Percentiles rank a stretch among this genome's conserved stretches.
Evolutionary conservation across 2,888 invertebrate species (phyloP).

Genomic region (Conus canariensis): DNA sequence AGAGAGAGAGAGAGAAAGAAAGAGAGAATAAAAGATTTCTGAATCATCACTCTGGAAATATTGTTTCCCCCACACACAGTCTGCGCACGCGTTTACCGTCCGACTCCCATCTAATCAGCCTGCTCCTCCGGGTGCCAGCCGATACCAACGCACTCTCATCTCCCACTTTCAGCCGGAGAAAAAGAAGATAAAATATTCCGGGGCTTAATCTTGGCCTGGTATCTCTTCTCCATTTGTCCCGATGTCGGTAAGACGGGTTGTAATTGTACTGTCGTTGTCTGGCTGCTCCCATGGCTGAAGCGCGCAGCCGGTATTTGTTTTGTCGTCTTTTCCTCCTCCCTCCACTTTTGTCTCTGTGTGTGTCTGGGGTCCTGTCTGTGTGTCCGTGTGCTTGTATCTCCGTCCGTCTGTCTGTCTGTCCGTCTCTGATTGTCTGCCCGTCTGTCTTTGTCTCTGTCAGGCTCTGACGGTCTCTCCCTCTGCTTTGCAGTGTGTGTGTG

Average conservation of each 20-base stretch:
- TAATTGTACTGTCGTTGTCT: neutral
- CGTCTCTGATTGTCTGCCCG: neutral
- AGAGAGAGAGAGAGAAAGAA: too few relatives aligned
- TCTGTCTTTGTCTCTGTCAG: neutral
- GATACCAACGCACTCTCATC: too few relatives aligned
- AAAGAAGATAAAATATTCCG: neutral
- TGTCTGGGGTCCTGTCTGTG: neutral
- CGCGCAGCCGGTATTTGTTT: too few relatives aligned
- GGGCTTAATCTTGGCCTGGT: neutral
- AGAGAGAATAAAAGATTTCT: too few relatives aligned
- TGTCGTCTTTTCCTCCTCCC: neutral
- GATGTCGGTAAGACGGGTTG: too few relatives aligned
- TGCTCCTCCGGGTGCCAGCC: too few relatives aligned
- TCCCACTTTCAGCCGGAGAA: too few relatives aligned
- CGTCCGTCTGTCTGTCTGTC: neutral
- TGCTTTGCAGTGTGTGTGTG: neutral
- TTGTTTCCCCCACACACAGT: too few relatives aligned
- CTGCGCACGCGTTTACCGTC: too few relatives aligned
- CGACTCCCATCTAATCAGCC: too few relatives aligned
- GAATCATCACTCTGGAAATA: too few relatives aligned
- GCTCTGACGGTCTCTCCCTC: neutral
- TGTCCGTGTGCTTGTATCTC: neutral
- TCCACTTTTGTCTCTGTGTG: neutral
- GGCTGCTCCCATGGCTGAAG: neutral
- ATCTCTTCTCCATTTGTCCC: too few relatives aligned